phyloP scores from a whole-genome alignment of 1,140 invertebrate species.

The Anthonomus grandis region DNA sequence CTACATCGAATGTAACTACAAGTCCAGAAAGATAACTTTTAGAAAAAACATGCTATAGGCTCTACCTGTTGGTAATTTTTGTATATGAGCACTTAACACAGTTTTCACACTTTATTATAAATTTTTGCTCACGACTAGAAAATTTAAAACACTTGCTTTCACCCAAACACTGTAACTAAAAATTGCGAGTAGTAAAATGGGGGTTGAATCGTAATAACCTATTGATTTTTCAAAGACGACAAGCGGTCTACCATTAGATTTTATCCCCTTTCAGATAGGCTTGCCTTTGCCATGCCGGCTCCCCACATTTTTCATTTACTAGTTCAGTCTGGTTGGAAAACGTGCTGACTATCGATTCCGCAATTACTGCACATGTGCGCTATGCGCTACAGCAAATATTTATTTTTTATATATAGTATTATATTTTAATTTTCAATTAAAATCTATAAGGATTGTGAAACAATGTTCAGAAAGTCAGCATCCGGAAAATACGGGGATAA shows the following conservation, averaged over 20 bases:
- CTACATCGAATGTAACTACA: constrained; percentile 24
- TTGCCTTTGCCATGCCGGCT: neutral
- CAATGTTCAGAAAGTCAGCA: too few species aligned
- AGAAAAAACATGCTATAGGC: constrained; percentile 24
- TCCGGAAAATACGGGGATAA: too few species aligned
- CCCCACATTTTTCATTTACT: constrained; percentile 25
- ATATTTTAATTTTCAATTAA: too few species aligned
- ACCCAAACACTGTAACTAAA: constrained; percentile 1
- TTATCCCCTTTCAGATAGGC: constrained; percentile 7
- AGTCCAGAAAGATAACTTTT: constrained; percentile 16
- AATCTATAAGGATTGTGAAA: too few species aligned
- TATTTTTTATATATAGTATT: too few species aligned
- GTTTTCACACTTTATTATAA: constrained; percentile 8
- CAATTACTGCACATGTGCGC: too few species aligned
- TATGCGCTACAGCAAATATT: too few species aligned
- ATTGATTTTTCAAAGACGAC: constrained; percentile 25
- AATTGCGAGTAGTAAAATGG: constrained; percentile 10
- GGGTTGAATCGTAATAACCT: constrained; percentile 14
- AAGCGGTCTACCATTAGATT: constrained; percentile 24
- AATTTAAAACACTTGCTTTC: too few species aligned
- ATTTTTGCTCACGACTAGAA: constrained; percentile 6
- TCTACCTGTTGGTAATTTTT: constrained; percentile 28
- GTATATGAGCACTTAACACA: neutral
- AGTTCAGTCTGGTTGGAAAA: too few species aligned
- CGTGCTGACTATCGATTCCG: too few species aligned